Conservation (phyloP, 2,797 vertebrate species). For the Megaceryle alcyon region DNA sequence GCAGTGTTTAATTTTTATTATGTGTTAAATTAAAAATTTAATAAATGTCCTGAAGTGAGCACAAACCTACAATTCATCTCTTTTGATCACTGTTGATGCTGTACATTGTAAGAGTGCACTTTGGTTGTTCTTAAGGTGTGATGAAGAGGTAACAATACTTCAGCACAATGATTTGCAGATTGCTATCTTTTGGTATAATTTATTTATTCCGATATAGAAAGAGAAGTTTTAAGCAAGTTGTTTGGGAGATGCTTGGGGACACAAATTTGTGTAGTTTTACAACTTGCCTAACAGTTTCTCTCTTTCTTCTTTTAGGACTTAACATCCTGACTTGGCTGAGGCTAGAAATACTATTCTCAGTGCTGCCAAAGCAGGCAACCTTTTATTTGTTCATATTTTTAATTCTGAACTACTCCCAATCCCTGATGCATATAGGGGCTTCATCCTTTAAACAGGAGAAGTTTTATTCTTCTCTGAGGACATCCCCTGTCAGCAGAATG, state of each 20-base stretch:
- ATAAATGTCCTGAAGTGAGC: neutral
- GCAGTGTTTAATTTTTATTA: neutral
- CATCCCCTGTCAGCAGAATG: neutral
- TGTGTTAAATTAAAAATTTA: neutral
- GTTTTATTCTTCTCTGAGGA: neutral
- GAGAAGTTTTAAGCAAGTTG: neutral
- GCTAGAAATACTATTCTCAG: neutral
- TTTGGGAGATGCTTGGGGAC: neutral
- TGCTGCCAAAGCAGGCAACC: neutral
- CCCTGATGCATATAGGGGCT: neutral
- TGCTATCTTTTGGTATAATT: neutral
- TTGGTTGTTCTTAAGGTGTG: neutral
- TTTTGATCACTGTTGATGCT: neutral
- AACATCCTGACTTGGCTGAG: neutral
- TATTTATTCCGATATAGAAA: neutral
- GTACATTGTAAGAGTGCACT: neutral
- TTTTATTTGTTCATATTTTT: neutral
- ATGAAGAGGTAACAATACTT: neutral
- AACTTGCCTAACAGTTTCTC: neutral
- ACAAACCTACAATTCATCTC: neutral
- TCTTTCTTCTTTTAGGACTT: neutral
- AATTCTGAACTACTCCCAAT: neutral
- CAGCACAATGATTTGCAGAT: neutral
- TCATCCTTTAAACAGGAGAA: neutral
- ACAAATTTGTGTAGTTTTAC: neutral